Evolutionary conservation across 2,113 vertebrate genomes (phyloP).

Genomic region (Felis chaus): DNA sequence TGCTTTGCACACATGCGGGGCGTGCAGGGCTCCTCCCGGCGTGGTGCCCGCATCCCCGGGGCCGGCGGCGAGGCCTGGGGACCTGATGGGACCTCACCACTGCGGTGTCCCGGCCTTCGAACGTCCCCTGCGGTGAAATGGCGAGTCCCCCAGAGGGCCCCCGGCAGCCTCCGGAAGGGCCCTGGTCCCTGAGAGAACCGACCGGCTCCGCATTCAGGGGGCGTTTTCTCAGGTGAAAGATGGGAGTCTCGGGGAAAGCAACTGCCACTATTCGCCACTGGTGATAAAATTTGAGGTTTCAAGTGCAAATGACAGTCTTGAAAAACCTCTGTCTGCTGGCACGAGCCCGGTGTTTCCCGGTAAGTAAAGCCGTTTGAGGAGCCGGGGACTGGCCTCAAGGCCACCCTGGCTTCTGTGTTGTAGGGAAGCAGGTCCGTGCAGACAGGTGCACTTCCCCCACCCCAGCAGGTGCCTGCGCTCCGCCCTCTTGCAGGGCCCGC

Average conservation of each 20-base stretch:
- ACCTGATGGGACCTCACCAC: too few relatives aligned
- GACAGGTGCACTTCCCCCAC: too few relatives aligned
- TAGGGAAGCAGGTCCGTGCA: too few relatives aligned
- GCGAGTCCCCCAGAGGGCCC: not conserved
- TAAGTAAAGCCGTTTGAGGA: not conserved
- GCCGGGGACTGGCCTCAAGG: too few relatives aligned
- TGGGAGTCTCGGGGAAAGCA: not conserved
- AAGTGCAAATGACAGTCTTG: not conserved
- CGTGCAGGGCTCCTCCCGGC: not conserved
- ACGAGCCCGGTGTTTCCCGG: not conserved
- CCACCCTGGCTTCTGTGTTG: too few relatives aligned
- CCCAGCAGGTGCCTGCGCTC: too few relatives aligned
- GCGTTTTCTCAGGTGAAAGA: not conserved
- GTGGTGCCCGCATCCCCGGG: too few relatives aligned
- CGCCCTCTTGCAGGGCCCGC: too few relatives aligned
- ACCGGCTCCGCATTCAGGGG: not conserved
- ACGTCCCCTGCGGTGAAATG: not conserved
- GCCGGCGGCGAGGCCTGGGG: too few relatives aligned
- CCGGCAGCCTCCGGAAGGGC: too few relatives aligned
- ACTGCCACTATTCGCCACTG: not conserved
- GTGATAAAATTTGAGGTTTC: not conserved
- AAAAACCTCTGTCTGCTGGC: not conserved
- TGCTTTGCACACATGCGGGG: conserved; percentile 49
- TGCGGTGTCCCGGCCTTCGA: not conserved
- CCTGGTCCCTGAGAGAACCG: too few relatives aligned